Base-by-base conservation (phyloP, 2,797 vertebrate genomes). In the Gymnothorax javanicus region DNA sequence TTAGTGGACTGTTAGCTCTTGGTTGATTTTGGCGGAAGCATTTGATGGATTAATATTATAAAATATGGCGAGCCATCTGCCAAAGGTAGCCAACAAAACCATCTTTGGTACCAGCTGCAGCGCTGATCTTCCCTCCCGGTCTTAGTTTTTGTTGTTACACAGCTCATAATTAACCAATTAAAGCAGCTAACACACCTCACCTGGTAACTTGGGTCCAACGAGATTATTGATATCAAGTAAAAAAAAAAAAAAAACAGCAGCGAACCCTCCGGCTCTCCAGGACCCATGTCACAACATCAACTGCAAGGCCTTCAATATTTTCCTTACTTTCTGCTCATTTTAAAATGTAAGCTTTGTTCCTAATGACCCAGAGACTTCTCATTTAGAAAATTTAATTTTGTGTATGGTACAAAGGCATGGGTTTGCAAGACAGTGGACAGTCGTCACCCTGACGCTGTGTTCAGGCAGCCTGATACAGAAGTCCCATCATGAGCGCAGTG, bases 371-470 rank as follows among this genome's bases (percentile, higher is more conserved):
- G 27, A 59, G 17, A 62, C 83, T 7, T 7, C 58, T 57, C 25
- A 23, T n/a, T 27, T 7, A 59, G 56, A 58, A 13, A 43, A 9
- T 43, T 57, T 84, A 43, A 27, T 59, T 84, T 84, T 62, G 17
- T 27, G 58, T 62, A 27, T 33, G 83, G 57, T 62, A 33, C 83
- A 84, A 11, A 59, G 15, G 58, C 11, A 12, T 71, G 59, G 52
- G 27, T 79, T 27, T 43, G 20, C 3, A 23, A 8, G 15, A 59
- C 20, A 75, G 25, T 15, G 59, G 54, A 71, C 50, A 88, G 84
- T 82, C 71, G 13, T 73, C 25, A 86, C 83, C 69, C 86, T 71
- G 85, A 84, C n/a, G 25, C 64, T 58, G 64, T 85, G 25, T 43
- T 20, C 27, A 25, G n/a, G 52, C 58, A 23, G 0, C 3, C 11